Evolutionary conservation across 2,888 invertebrate species (phyloP), one percentile per base, ranked within the genome.

Genomic region (Andrena minutula): DNA sequence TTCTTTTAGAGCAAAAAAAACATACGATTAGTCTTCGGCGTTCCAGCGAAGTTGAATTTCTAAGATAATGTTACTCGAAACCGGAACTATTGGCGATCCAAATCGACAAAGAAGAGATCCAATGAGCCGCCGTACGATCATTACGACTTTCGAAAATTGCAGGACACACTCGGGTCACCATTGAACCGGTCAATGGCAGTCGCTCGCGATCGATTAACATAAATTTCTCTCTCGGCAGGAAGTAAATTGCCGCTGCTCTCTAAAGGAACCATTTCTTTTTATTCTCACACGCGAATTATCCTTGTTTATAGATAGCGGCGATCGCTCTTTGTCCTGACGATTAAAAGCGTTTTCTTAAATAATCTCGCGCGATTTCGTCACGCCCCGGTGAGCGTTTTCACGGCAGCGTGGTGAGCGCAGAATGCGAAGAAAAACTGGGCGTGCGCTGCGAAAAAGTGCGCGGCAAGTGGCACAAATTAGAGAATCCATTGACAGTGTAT

Each of bases 181-280:
- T 64, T 41, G 72, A 63, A 72, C 64, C 68, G 80, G 63, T 69
- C 66, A 47, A 28, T 63, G 56, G 81, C 49, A 71, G 65, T 70
- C 28, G 60, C 51, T 77, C 32, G 23, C 63, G 71, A 76, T 74
- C 79, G 74, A 74, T 81, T 73, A 83, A 82, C 65, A 66, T 61
- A 75, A 80, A 80, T 83, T 83, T 83, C 83, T 73, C 81, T 71
- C 71, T 30, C 28, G 73, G 7, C 74, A 71, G 83, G 81, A 81
- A 83, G 83, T 72, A 61, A 77, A 72, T 83, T 75, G 41, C 63
- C 5, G 10, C 47, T 65, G 16, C 68, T 80, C 72, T 71, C 70
- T 71, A 76, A 23, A 68, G 30, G 35, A 71, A 2, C 26, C 26
- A n/a, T 20, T 32, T 35, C 23, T 47, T 61, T 65, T 60, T 61